phyloP scores from a whole-genome alignment of 1,140 invertebrate genomes.

The Melanaphis sacchari region DNA sequence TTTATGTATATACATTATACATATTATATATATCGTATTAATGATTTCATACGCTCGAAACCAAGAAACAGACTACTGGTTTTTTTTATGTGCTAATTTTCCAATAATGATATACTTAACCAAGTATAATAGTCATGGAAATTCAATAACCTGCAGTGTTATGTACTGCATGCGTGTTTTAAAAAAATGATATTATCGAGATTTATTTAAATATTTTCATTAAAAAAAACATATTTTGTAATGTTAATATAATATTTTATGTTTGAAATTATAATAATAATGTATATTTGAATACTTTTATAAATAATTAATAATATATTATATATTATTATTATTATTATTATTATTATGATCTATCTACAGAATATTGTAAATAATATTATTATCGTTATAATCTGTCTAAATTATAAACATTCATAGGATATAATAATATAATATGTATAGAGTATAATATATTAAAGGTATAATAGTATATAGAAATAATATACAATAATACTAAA shows the following conservation, averaged over 20 bases:
- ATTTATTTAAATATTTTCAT: not conserved
- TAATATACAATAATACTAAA: not conserved
- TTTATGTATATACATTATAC: not conserved
- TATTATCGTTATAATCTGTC: not conserved
- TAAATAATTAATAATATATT: too few relatives aligned
- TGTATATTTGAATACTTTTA: not conserved
- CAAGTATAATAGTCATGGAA: not conserved
- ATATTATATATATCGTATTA: not conserved
- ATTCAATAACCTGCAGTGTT: not conserved
- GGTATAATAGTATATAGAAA: not conserved
- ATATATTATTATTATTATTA: not conserved
- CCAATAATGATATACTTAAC: not conserved
- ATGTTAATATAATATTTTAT: not conserved
- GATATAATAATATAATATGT: not conserved
- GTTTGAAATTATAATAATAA: not conserved
- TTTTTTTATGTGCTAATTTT: not conserved
- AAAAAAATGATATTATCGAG: not conserved
- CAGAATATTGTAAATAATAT: too few relatives aligned
- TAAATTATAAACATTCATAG: not conserved
- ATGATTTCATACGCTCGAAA: conserved; percentile 13
- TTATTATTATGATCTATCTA: not conserved
- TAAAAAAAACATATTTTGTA: not conserved
- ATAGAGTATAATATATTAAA: not conserved
- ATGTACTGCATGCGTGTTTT: not conserved
- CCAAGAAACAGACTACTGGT: not conserved